These are phyloP conservation scores for Dicrostonyx torquatus DNA, from an alignment of 2,797 vertebrate species.

Conservation along the genomic window DNA sequence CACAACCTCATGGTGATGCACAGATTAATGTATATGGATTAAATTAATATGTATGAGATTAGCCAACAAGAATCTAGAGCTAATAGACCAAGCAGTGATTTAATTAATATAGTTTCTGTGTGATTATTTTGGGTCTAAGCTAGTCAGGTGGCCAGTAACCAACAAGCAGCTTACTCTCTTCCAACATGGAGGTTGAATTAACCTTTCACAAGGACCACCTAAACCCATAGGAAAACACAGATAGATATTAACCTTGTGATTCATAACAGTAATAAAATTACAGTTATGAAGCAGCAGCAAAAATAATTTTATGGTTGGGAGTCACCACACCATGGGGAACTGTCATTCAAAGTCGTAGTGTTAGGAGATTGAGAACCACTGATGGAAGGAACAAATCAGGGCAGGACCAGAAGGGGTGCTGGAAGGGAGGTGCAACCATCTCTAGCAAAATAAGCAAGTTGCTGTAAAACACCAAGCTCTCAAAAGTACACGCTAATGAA, in stretches of 20 bases:
- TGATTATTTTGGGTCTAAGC: no score
- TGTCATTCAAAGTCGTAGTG: background rate
- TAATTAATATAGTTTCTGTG: no score
- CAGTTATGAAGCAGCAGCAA: background rate
- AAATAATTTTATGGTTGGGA: background rate
- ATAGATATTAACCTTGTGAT: background rate
- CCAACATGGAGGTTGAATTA: no score
- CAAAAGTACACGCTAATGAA: slow-evolving; percentile 4
- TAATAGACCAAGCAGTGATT: no score
- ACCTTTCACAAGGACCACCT: background rate
- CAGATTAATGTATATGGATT: no score
- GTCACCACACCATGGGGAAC: background rate
- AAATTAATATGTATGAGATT: no score
- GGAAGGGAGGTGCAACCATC: background rate
- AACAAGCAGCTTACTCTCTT: no score
- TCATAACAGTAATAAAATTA: background rate
- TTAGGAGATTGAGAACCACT: background rate
- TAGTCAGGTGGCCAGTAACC: no score
- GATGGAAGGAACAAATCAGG: background rate
- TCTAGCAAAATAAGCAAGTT: background rate
- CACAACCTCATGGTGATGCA: no score
- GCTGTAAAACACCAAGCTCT: background rate
- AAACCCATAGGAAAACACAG: background rate
- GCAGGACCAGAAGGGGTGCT: background rate
- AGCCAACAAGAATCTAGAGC: no score